These are phyloP conservation scores for Hypocryptadius cinnamomeus DNA, from an alignment of 2,113 vertebrate species.

Conservation along the genomic window DNA sequence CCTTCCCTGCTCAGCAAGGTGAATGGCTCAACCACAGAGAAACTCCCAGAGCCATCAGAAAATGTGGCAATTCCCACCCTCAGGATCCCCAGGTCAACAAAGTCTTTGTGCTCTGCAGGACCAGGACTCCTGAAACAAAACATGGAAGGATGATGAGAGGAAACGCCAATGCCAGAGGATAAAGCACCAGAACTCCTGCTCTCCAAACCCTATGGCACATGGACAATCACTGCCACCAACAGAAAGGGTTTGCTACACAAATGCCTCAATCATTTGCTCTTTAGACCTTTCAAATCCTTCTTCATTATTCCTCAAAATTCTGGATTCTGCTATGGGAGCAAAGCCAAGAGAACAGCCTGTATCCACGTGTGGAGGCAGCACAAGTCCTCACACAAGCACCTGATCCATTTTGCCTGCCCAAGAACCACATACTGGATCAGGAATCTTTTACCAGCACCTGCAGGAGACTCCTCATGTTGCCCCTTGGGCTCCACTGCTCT, in stretches of 20 bases:
- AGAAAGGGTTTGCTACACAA: background rate
- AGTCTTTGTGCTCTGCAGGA: background rate
- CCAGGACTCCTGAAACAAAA: background rate
- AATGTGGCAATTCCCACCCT: background rate
- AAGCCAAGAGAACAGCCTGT: background rate
- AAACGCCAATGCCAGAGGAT: background rate
- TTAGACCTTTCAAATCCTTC: background rate
- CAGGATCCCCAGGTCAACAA: background rate
- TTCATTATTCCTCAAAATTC: background rate
- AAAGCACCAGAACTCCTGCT: accelerated
- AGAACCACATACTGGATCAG: background rate
- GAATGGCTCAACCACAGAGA: background rate
- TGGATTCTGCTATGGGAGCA: background rate
- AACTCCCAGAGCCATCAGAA: background rate
- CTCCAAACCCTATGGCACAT: accelerated
- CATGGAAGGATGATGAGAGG: background rate
- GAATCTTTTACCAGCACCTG: background rate
- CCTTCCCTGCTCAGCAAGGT: background rate
- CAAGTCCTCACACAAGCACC: background rate
- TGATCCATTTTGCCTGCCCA: background rate
- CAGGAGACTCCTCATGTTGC: background rate
- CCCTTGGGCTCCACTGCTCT: background rate
- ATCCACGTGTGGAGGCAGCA: background rate
- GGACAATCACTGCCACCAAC: background rate
- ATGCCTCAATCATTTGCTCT: background rate